Percentiles rank a stretch among this genome's conserved stretches.
These are phyloP conservation scores for Cladorhizidae sp. DNA, from an alignment of 37 sponge, comb jelly and placozoan genomes.

Conservation along the genomic window DNA sequence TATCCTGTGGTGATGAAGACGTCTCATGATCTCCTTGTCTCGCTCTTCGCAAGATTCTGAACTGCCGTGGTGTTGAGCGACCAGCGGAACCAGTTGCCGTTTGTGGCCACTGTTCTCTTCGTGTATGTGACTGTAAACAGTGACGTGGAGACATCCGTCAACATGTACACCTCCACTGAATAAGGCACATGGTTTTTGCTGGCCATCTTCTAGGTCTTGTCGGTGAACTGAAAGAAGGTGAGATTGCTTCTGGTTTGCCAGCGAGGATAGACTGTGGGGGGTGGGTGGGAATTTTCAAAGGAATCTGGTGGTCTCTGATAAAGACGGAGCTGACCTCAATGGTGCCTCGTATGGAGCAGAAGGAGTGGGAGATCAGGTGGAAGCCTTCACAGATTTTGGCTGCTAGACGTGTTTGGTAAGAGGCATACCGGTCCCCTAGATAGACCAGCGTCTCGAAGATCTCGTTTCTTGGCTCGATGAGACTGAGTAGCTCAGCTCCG, in stretches of 20 bases:
- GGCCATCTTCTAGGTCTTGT: neutral
- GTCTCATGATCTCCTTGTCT: slow-evolving; percentile 10
- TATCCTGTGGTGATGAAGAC: slow-evolving; percentile 9
- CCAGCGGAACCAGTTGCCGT: slow-evolving; percentile 47
- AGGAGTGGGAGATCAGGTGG: slow-evolving; percentile 41
- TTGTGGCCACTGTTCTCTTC: neutral
- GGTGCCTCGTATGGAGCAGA: neutral
- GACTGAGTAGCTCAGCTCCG: slow-evolving; percentile 23
- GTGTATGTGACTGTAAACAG: slow-evolving; percentile 19
- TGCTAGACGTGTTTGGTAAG: neutral
- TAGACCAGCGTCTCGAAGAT: slow-evolving; percentile 32
- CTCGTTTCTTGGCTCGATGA: neutral
- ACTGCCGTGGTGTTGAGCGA: slow-evolving; percentile 10
- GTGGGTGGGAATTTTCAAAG: slow-evolving; percentile 36
- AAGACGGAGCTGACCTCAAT: slow-evolving; percentile 29
- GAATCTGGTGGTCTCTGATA: slow-evolving; percentile 22
- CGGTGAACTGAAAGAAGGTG: slow-evolving; percentile 31
- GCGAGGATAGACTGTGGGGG: neutral
- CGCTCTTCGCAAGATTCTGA: neutral
- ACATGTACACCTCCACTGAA: slow-evolving; percentile 16
- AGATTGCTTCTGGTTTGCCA: slow-evolving; percentile 16
- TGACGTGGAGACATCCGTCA: neutral
- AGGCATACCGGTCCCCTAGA: neutral
- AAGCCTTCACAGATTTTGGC: neutral
- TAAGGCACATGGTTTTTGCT: slow-evolving; percentile 1